These are phyloP conservation scores for Heliocidaris erythrogramma DNA, from an alignment of 35 echinoderm and acorn worm genomes.

Conservation along the genomic window DNA sequence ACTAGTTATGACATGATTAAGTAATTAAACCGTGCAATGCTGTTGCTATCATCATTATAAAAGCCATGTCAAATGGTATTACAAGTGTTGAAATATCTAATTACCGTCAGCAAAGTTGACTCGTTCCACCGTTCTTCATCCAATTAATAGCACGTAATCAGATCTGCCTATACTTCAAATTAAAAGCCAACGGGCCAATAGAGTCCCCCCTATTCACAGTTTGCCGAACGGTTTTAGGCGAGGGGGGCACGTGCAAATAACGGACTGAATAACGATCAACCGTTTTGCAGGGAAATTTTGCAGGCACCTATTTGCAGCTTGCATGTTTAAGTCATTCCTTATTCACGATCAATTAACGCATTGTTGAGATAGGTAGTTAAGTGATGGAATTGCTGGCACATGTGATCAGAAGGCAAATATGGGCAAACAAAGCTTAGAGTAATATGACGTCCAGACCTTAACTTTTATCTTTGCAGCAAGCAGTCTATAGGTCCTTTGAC, in stretches of 20 bases:
- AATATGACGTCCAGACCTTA: neutral
- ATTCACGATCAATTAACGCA: neutral
- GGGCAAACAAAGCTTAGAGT: neutral
- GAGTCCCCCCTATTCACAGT: neutral
- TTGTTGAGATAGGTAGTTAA: neutral
- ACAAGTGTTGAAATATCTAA: constrained; percentile 30
- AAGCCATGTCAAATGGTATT: constrained; percentile 1
- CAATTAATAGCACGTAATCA: neutral
- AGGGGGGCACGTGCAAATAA: neutral
- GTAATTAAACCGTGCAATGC: neutral
- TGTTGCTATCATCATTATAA: neutral
- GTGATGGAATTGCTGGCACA: neutral
- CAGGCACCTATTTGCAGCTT: neutral
- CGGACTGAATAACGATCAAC: neutral
- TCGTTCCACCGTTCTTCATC: neutral
- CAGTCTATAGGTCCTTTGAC: no score
- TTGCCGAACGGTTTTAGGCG: neutral
- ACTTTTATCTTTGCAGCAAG: no score
- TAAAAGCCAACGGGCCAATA: neutral
- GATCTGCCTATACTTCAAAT: neutral
- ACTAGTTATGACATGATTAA: neutral
- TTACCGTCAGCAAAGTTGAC: constrained; percentile 10
- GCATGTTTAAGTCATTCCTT: neutral
- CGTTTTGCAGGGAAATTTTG: no score
- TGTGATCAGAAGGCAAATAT: neutral